Evolutionary conservation across 2,797 vertebrate species (phyloP).

Genomic region (Pseudopleuronectes americanus): DNA sequence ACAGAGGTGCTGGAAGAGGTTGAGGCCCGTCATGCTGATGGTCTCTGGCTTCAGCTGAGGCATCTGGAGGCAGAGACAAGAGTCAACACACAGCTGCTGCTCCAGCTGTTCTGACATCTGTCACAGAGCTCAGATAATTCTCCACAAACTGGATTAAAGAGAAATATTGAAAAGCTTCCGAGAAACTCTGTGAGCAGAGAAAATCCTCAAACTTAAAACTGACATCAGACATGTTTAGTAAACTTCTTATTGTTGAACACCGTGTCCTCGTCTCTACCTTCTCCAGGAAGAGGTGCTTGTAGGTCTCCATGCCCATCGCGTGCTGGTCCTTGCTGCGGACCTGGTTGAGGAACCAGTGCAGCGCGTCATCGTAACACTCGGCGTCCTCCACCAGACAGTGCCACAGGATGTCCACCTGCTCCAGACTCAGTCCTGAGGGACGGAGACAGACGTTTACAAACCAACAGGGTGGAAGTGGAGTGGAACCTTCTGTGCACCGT

Average conservation of each 20-base stretch:
- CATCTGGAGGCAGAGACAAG: constrained; percentile 84
- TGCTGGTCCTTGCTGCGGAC: constrained; percentile 99
- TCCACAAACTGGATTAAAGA: too few relatives aligned
- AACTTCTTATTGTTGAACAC: too few relatives aligned
- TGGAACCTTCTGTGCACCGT: too few relatives aligned
- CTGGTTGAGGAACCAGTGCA: constrained; percentile 99
- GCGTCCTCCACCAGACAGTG: constrained; percentile 97
- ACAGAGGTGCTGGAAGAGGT: constrained; percentile 98
- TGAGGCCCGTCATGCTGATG: constrained; percentile 98
- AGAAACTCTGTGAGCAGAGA: too few relatives aligned
- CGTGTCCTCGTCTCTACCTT: constrained; percentile 84
- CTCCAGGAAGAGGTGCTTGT: constrained; percentile 98
- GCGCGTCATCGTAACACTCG: constrained; percentile 96
- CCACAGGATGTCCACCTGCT: constrained; percentile 99
- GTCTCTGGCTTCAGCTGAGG: constrained; percentile 98
- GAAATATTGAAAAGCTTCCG: too few relatives aligned
- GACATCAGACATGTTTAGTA: too few relatives aligned
- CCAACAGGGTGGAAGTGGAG: too few relatives aligned
- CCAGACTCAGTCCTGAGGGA: constrained; percentile 92
- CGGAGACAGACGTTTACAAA: too few relatives aligned
- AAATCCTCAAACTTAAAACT: too few relatives aligned
- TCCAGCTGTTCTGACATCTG: too few relatives aligned
- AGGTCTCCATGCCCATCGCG: constrained; percentile 99
- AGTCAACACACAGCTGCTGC: too few relatives aligned
- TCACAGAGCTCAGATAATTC: too few relatives aligned